phyloP scores from a whole-genome alignment of 2,888 invertebrate genomes.

The Limenitis camilla region DNA sequence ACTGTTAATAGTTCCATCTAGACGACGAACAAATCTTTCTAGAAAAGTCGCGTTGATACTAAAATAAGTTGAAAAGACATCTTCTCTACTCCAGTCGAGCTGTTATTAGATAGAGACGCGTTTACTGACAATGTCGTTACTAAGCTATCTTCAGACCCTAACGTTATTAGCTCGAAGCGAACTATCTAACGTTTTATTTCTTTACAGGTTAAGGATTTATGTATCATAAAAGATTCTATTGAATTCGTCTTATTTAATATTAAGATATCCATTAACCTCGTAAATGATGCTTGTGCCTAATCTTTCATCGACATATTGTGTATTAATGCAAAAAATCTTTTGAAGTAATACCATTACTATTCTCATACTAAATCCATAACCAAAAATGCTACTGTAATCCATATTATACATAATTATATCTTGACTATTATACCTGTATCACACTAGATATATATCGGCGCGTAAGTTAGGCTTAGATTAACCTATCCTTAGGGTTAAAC shows the following conservation, averaged over 20 bases:
- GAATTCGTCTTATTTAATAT: conserved; percentile 3
- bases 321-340: too few species aligned
- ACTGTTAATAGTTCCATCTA: conserved; percentile 49
- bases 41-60: conserved; percentile 29
- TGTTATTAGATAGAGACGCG: conserved; percentile 26
- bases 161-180: conserved; percentile 9
- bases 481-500: too few species aligned
- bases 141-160: conserved; percentile 17
- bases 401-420: too few species aligned
- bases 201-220: not conserved
- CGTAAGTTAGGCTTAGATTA: too few species aligned
- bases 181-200: not conserved
- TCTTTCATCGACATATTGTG: too few species aligned
- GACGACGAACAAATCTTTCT: conserved; percentile 39
- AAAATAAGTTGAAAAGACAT: conserved; percentile 29
- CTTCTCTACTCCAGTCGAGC: conserved; percentile 15
- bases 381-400: too few species aligned
- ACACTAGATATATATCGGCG: too few species aligned
- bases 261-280: conserved; percentile 4
- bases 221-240: not conserved
- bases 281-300: conserved; percentile 4
- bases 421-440: too few species aligned
- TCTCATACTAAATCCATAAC: too few species aligned
- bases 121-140: conserved; percentile 20
- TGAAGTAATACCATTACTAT: too few species aligned